Conservation (phyloP, 2,113 vertebrate genomes). For the Rissa tridactyla region DNA sequence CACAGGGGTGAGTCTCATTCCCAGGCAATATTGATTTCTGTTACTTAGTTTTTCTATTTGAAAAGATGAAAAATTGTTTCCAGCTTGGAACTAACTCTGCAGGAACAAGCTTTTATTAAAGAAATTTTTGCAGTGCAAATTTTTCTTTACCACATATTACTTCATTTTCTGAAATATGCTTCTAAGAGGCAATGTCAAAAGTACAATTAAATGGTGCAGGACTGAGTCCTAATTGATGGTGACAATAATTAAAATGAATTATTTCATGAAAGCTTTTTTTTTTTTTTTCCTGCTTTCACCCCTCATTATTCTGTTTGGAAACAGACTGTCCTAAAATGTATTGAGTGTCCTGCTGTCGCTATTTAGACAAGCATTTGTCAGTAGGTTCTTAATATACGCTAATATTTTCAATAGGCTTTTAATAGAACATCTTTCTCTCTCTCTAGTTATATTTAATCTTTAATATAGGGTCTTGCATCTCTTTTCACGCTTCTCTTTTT, state of each 20-base stretch:
- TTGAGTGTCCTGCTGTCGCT: constrained; percentile 5
- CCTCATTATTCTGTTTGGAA: constrained; percentile 39
- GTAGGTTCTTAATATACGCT: neutral
- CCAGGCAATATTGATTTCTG: constrained; percentile 2
- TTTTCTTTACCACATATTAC: neutral
- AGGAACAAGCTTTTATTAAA: neutral
- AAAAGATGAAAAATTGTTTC: constrained; percentile 31
- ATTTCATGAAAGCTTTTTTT: neutral
- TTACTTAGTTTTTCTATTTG: constrained; percentile 12
- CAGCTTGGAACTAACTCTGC: neutral
- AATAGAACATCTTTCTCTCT: neutral
- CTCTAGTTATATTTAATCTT: constrained; percentile 18
- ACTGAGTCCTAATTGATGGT: constrained; percentile 22
- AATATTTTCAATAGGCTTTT: constrained; percentile 38
- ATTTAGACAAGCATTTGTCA: constrained; percentile 27
- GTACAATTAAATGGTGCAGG: neutral
- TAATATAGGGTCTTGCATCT: constrained; percentile 7
- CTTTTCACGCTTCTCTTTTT: constrained; percentile 24
- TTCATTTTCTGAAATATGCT: constrained; percentile 21
- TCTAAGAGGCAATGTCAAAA: constrained; percentile 29
- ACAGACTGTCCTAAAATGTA: neutral
- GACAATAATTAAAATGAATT: constrained; percentile 24
- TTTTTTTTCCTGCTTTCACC: neutral
- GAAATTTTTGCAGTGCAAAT: neutral
- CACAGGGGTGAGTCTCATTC: neutral